These are phyloP conservation scores for Tetragonula clypearis DNA, from an alignment of 1,140 invertebrate genomes.

Conservation along the genomic window DNA sequence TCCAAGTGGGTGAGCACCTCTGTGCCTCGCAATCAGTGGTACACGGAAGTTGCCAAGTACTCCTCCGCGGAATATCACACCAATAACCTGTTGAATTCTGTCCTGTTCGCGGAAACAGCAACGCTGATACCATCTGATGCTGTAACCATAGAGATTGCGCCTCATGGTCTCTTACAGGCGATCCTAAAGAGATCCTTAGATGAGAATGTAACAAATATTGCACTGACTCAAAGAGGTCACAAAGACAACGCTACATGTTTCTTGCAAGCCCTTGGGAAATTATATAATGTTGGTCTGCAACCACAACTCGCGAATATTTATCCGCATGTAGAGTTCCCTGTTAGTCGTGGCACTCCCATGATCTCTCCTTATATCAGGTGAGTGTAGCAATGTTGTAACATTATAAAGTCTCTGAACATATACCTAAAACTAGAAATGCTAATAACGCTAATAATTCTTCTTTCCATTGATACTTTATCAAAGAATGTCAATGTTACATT, in stretches of 20 bases:
- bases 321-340: conserved; percentile 86
- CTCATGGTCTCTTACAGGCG: conserved; percentile 89
- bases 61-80: conserved; percentile 96
- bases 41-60: conserved; percentile 84
- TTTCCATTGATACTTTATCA: too few relatives aligned
- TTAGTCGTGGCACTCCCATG: conserved; percentile 88
- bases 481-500: conserved; percentile 68
- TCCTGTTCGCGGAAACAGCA: conserved; percentile 93
- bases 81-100: conserved; percentile 93
- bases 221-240: conserved; percentile 90
- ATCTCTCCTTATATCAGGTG: conserved; percentile 84
- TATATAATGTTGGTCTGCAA: conserved; percentile 86
- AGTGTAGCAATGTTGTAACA: too few relatives aligned
- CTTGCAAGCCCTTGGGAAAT: conserved; percentile 87
- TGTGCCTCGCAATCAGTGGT: conserved; percentile 90
- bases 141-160: conserved; percentile 91
- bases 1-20: conserved; percentile 94
- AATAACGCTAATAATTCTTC: too few relatives aligned
- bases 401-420: not conserved
- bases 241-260: conserved; percentile 88
- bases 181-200: conserved; percentile 85
- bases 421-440: too few relatives aligned
- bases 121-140: conserved; percentile 90
- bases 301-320: conserved; percentile 85
- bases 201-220: conserved; percentile 85